Evolutionary conservation across 92 coral and sea anemone species (phyloP), one percentile per base, ranked within the genome.

Genomic region (Paragorgia papillata): DNA sequence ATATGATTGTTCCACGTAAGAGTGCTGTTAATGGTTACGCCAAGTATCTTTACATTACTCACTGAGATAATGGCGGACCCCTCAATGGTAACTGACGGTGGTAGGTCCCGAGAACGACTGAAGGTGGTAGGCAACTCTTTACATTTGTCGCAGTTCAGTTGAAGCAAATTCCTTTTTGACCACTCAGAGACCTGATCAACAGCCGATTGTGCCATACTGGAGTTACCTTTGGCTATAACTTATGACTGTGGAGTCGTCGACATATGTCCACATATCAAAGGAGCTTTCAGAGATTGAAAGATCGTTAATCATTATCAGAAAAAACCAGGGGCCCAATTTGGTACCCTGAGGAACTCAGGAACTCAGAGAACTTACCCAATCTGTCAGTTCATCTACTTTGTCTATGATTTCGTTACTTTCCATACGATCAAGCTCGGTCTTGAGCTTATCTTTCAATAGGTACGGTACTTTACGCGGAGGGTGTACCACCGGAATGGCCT

Each of bases 1-100:
- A 75, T 60, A 33, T 81, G 86, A 75, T 85, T 80, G 83, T 85
- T 85, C 82, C 89, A 85, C 25, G 89, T 80, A 27, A 85, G 66
- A 56, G 62, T 81, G 64, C 67, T 49, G 82, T 85, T 80, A 21
- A 85, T 74, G 62, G 35, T 80, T 17, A 80, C 37, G 41, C 85
- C 83, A 35, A 85, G 85, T 50, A 81, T 46, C 83, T 85, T 75
- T 34, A 46, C 74, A 22, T 35, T 43, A 8, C 55, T 70, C 49
- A 69, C 76, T 49, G 57, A 51, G 19, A 43, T 39, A 34, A 76
- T 79, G 48, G 28, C 78, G 50, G 41, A 50, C 63, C 77, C 84
- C 24, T 79, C 88, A 21, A 71, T 60, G 59, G 60, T 75, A 77
- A 75, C 78, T 83, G 82, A 78, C 57, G 58, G 56, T 26, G 26